phyloP scores from a whole-genome alignment of 2,797 vertebrate genomes.

The Pristis pectinata region DNA sequence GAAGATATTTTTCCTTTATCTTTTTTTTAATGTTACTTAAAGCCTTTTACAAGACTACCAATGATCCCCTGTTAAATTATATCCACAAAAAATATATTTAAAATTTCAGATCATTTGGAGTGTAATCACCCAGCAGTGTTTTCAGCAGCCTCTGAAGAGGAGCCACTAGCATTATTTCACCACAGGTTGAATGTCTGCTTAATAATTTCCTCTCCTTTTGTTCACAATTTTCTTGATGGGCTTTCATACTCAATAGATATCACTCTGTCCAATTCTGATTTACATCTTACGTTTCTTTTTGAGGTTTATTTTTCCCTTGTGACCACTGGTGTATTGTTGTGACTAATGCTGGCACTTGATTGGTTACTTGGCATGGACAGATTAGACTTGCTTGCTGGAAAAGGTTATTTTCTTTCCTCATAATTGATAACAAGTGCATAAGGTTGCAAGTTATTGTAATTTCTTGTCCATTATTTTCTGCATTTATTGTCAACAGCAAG shows the following conservation, averaged over 20 bases:
- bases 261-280: not conserved
- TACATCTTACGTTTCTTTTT: too few relatives aligned
- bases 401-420: not conserved
- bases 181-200: not conserved
- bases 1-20: too few relatives aligned
- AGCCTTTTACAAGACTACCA: too few relatives aligned
- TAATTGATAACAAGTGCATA: not conserved
- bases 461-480: not conserved
- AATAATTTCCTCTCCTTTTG: not conserved
- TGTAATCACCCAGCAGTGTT: not conserved
- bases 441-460: not conserved
- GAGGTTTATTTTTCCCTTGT: not conserved
- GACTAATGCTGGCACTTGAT: not conserved
- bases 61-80: too few relatives aligned
- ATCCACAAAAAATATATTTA: not conserved
- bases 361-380: not conserved
- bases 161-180: not conserved
- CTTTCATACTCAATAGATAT: not conserved
- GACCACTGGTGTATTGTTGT: not conserved
- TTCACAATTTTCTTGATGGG: not conserved
- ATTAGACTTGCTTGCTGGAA: not conserved
- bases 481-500: not conserved
- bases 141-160: not conserved
- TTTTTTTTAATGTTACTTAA: too few relatives aligned
- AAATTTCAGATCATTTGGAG: not conserved